Conservation (phyloP, 1,140 invertebrate genomes). For the Triops cancriformis region DNA sequence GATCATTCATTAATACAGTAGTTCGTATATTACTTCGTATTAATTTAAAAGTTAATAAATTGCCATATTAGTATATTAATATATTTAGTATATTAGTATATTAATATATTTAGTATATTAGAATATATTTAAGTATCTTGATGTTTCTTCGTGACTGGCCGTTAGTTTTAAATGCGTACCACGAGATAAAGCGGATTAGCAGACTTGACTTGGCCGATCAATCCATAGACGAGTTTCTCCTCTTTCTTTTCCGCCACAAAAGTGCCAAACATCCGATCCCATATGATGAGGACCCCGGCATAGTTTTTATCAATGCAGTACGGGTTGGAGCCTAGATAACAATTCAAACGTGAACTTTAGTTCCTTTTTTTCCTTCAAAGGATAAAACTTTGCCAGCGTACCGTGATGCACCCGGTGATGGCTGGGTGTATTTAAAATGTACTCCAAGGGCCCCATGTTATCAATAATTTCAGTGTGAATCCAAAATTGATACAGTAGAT, state of each 20-base stretch:
- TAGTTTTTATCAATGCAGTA: constrained; percentile 59
- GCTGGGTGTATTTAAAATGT: constrained; percentile 50
- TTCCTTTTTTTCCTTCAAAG: not conserved
- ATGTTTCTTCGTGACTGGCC: not conserved
- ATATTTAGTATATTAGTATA: no score
- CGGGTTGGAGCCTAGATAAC: constrained; percentile 42
- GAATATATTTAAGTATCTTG: no score
- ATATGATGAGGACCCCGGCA: constrained; percentile 53
- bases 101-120: no score
- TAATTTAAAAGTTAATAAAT: no score
- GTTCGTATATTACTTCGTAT: no score
- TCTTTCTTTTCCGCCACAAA: constrained; percentile 44
- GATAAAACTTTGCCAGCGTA: not conserved
- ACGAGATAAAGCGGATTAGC: constrained; percentile 47
- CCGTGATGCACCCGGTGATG: constrained; percentile 55
- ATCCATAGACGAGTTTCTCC: constrained; percentile 47
- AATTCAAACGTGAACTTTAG: constrained; percentile 28
- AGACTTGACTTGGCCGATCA: constrained; percentile 44
- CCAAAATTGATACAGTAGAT: constrained; percentile 46
- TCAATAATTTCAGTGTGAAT: constrained; percentile 46
- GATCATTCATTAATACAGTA: no score
- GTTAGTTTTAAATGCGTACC: constrained; percentile 33
- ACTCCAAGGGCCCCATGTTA: constrained; percentile 47
- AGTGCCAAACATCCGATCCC: constrained; percentile 48
- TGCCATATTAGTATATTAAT: no score